Base-by-base conservation (phyloP, 1,140 invertebrate genomes). In the Ceratina japonica region DNA sequence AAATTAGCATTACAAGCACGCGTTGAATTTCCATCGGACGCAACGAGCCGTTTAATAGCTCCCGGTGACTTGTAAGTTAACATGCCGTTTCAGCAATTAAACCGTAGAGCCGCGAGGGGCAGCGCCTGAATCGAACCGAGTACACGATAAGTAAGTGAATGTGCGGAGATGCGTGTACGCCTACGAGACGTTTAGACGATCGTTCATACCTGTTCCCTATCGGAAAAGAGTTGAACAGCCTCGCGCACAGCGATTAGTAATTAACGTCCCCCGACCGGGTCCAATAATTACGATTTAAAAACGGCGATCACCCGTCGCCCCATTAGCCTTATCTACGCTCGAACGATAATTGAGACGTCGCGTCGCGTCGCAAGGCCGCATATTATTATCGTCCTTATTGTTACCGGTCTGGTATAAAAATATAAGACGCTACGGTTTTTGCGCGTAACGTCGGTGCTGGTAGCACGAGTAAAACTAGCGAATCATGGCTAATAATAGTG, bases 1-100 rank as follows among this genome's bases (percentile, higher is more conserved):
- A 76, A 76, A 68, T 76, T 76, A 76, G 65, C 75, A 70, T 76
- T 56, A 37, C 74, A 69, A 69, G 74, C 74, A 76, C 74, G 37
- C 54, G 65, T 56, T 76, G 44, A 69, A 76, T 76, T 76, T 69
- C 64, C 74, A 76, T 76, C 37, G 37, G 37, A 44, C 37, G 37
- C 70, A 76, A 76, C 75, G 65, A 76, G 37, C 75, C 75, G 65
- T 27, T 76, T 76, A 76, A 76, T 37, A 22, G 56, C 15, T 1
- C 54, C 37, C 20, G 65, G 10, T 16, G 56, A 62, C 56, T 70
- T 51, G 75, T 61, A 22, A 61, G 18, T 76, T 61, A 44, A 51
- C 75, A 70, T 66, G n/a, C 37, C 61, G 75, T 70, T 51, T 44
- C 44, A 58, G 44, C 75, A 70, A 76, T 76, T 76, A 76, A 70